Percentiles rank a stretch among this genome's conserved stretches.
Evolutionary conservation across 30 jellyfish, hydroid and myxozoan species (phyloP).

Genomic region (Mastigias papua): DNA sequence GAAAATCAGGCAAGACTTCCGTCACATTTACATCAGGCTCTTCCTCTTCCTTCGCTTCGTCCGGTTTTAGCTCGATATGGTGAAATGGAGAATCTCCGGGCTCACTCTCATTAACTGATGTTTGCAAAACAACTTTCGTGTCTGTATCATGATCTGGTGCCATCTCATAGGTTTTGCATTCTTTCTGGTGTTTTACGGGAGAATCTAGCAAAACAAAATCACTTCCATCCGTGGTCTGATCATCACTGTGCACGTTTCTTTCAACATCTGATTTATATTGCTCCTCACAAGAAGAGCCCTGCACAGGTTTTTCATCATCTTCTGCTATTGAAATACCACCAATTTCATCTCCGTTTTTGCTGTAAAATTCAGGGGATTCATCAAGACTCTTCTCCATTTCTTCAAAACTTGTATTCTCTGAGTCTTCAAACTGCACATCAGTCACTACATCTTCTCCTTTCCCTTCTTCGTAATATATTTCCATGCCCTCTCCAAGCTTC

Average conservation of each 20-base stretch:
- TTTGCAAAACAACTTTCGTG: background rate
- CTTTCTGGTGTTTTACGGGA: constrained; percentile 31
- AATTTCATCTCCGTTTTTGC: background rate
- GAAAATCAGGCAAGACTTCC: background rate
- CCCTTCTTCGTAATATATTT: background rate
- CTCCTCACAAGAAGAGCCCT: background rate
- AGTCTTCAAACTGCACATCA: background rate
- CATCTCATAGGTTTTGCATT: background rate
- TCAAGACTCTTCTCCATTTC: background rate
- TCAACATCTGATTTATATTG: constrained; percentile 9
- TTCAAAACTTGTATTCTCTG: background rate
- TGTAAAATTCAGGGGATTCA: background rate
- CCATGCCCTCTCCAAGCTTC: background rate
- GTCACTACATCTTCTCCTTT: background rate
- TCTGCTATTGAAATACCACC: background rate
- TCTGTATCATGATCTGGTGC: background rate
- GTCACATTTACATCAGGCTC: background rate
- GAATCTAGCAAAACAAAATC: constrained; percentile 73
- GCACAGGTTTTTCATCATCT: background rate
- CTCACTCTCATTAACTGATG: constrained; percentile 26
- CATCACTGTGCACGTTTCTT: constrained; percentile 18
- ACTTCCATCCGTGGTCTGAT: constrained; percentile 62
- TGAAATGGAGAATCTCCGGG: constrained; percentile 71
- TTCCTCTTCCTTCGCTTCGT: background rate
- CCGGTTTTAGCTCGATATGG: constrained; percentile 55